phyloP scores from a whole-genome alignment of 92 coral and sea anemone species.

The Palythoa caribaeorum region DNA sequence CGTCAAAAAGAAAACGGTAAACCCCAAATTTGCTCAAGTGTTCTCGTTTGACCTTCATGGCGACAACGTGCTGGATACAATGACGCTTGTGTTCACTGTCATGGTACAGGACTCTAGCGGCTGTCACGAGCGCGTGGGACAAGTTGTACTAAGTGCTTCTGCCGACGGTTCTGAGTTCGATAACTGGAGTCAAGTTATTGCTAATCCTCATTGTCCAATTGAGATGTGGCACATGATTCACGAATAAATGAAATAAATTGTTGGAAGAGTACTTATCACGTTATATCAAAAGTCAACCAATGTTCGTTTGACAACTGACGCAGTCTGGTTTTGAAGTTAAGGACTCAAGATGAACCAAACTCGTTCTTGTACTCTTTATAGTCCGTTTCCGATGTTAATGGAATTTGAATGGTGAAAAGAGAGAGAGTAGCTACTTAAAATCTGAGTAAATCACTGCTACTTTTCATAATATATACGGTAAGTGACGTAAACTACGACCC shows the following conservation, averaged over 20 bases:
- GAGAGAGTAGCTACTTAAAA: no score
- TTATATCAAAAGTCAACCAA: no score
- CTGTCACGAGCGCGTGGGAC: conserved; percentile 97
- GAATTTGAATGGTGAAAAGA: no score
- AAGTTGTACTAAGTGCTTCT: conserved; percentile 94
- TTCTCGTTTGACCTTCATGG: conserved; percentile 96
- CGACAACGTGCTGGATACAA: conserved; percentile 82
- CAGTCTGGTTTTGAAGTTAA: no score
- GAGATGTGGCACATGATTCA: conserved; percentile 99
- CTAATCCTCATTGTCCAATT: conserved; percentile 97
- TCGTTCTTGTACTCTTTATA: no score
- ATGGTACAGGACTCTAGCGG: conserved; percentile 96
- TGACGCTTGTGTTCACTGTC: conserved; percentile 89
- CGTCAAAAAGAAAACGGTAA: conserved; percentile 95
- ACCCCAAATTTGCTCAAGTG: conserved; percentile 93
- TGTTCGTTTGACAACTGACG: no score
- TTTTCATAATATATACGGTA: no score
- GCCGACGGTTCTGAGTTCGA: conserved; percentile 96
- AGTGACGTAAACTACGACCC: no score
- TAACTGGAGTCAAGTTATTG: conserved; percentile 98
- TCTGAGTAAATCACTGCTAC: no score
- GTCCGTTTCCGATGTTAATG: no score
- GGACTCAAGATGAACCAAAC: no score
- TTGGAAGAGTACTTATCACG: no score
- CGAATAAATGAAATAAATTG: conserved; percentile 51